Evolutionary conservation across 2,797 vertebrate species (phyloP).

Genomic region (Etheostoma nigrum): DNA sequence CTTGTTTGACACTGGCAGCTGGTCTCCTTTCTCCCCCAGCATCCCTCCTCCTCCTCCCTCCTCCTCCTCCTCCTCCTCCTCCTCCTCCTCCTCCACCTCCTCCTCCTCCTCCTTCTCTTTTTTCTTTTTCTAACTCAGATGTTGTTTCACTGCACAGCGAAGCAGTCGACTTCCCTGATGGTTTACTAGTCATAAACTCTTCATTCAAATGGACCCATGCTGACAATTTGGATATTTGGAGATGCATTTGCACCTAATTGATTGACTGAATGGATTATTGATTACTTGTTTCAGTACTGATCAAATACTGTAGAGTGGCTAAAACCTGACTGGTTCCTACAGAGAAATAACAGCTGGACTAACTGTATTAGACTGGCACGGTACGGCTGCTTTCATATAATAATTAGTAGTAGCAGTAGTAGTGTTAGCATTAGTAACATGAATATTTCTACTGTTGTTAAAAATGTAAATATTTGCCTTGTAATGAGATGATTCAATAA

Average conservation of each 20-base stretch:
- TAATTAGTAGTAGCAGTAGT: background rate
- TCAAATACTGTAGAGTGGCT: background rate
- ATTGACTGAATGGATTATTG: background rate
- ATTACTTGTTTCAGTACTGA: background rate
- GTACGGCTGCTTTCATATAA: background rate
- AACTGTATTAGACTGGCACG: background rate
- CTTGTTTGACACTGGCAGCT: slow-evolving; percentile 34
- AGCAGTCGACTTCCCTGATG: background rate
- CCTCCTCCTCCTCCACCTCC: slow-evolving; percentile 6
- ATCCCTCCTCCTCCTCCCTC: slow-evolving; percentile 20
- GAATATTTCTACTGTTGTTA: background rate
- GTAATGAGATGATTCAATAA: background rate
- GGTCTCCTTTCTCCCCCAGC: slow-evolving; percentile 35
- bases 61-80: background rate
- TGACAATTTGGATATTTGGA: background rate
- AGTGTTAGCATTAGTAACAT: fast-evolving
- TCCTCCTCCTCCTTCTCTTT: background rate
- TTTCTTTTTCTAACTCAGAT: background rate
- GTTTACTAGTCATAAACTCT: background rate
- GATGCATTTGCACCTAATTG: background rate
- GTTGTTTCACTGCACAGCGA: background rate
- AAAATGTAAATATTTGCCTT: background rate
- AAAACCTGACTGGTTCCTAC: background rate
- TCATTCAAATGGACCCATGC: background rate
- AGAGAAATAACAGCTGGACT: slow-evolving; percentile 3